Conservation (phyloP, 2,797 vertebrate species). For the Limosa lapponica region DNA sequence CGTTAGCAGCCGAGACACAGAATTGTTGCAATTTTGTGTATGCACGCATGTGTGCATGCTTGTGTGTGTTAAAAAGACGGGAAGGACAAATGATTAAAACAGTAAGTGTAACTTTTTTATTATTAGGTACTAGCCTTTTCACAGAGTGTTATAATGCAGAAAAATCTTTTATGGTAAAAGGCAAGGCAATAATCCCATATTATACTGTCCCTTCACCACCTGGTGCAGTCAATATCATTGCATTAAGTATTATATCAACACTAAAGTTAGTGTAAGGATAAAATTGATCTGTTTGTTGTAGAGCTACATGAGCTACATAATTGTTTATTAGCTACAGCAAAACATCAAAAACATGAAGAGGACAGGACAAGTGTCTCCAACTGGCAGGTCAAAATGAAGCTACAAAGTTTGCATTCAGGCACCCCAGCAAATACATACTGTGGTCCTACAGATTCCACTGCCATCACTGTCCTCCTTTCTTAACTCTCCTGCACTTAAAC, state of each 20-base stretch:
- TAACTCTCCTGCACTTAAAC: not conserved
- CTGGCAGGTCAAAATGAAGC: not conserved
- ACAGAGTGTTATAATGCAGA: not conserved
- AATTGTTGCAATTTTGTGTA: not conserved
- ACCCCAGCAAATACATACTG: not conserved
- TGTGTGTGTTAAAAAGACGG: not conserved
- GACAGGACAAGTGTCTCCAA: not conserved
- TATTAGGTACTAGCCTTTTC: not conserved
- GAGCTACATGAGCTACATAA: conserved; percentile 1
- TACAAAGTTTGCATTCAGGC: not conserved
- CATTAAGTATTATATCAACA: conserved; percentile 39
- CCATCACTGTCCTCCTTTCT: not conserved
- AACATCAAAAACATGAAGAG: not conserved
- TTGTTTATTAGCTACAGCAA: not conserved
- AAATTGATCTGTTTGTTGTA: conserved; percentile 46
- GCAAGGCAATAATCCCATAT: not conserved
- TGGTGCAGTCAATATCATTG: conserved; percentile 42
- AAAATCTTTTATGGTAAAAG: conserved; percentile 31
- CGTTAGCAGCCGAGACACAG: not conserved
- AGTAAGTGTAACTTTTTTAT: not conserved
- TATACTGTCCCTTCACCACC: conserved; percentile 27
- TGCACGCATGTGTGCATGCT: not conserved
- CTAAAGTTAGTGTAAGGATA: not conserved
- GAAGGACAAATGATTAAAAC: not conserved
- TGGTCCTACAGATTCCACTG: not conserved